Evolutionary conservation across 2,113 vertebrate genomes (phyloP), one percentile per base, ranked within the genome.

Genomic region (Dicerorhinus sumatrensis): DNA sequence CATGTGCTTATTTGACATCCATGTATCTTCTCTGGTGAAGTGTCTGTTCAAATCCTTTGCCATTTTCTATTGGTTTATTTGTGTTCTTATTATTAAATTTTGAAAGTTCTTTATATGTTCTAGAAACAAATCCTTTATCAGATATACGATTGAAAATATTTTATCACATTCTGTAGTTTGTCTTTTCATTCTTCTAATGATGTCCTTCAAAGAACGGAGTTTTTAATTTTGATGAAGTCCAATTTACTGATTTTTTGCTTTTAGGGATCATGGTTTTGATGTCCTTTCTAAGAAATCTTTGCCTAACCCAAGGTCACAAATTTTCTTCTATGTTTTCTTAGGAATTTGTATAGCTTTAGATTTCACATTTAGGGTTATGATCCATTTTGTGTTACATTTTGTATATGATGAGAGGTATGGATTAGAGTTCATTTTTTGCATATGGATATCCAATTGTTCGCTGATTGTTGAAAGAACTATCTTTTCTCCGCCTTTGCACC

Each of bases 111-210:
- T 91, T 42, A 23, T 33, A 16, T 69, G n/a, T n/a, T 87, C 63
- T 82, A 82, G 76, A 90, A 96, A 91, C 29, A 83, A 91, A 60
- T 51, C 14, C 13, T 36, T 87, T 86, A 27, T 72, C 36, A 86
- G 31, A 16, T 70, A 85, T 12, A 39, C 33, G 18, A 73, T 29
- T 65, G 58, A 56, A 62, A 70, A 39, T 58, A n/a, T 54, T 96
- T 79, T n/a, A 23, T 63, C 31, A 21, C 6, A 39, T 20, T 67
- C 33, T 48, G 13, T 63, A 4, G 9, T 85, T 84, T 46, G 20
- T 67, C 27, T 81, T 96, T 87, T 83, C 25, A 87, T 73, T 84
- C 58, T 48, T 88, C 46, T 63, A 11, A 63, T 82, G 67, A 46
- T 73, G 20, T 39, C 72, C 83, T 73, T 67, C 70, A 70, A 81